Percentiles rank a stretch among this genome's conserved stretches.
These are phyloP conservation scores for Melanostoma scalare DNA, from an alignment of 2,888 invertebrate genomes.

Conservation along the genomic window DNA sequence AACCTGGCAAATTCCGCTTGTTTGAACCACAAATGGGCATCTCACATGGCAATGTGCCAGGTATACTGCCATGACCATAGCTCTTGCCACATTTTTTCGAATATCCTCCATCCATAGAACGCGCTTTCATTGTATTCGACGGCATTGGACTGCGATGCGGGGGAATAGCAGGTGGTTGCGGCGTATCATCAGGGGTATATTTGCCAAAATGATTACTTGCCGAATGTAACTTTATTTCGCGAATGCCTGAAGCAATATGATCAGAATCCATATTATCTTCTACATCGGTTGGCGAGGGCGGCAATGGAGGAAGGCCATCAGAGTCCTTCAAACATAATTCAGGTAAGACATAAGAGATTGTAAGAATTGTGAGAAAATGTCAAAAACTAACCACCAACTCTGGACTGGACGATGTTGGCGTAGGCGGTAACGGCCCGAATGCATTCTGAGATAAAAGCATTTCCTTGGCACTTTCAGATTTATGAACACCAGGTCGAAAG, in stretches of 20 bases:
- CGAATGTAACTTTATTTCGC: slow-evolving; percentile 62
- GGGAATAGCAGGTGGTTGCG: slow-evolving; percentile 86
- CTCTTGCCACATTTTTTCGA: slow-evolving; percentile 84
- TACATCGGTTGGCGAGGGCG: slow-evolving; percentile 90
- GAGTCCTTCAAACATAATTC: slow-evolving; percentile 73
- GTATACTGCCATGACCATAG: slow-evolving; percentile 85
- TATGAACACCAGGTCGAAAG: slow-evolving; percentile 86
- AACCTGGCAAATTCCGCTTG: slow-evolving; percentile 81
- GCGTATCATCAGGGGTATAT: slow-evolving; percentile 47
- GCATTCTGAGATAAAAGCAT: slow-evolving; percentile 83
- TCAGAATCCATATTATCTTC: slow-evolving; percentile 69
- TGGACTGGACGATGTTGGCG: slow-evolving; percentile 79
- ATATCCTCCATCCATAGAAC: slow-evolving; percentile 93
- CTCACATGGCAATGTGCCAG: slow-evolving; percentile 88
- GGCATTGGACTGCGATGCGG: slow-evolving; percentile 86
- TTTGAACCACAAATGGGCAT: slow-evolving; percentile 83
- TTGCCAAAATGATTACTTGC: slow-evolving; percentile 62
- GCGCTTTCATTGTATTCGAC: slow-evolving; percentile 89
- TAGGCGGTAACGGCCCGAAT: slow-evolving; percentile 81
- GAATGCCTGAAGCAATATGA: slow-evolving; percentile 60
- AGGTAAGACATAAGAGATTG: background rate
- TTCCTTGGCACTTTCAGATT: slow-evolving; percentile 89
- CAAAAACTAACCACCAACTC: slow-evolving; percentile 76
- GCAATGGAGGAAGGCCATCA: slow-evolving; percentile 88
- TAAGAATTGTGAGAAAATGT: slow-evolving; percentile 75